Percentiles rank a stretch among this genome's conserved stretches.
phyloP scores from a whole-genome alignment of 1,140 invertebrate species.

The Oncopodura yosiiana region DNA sequence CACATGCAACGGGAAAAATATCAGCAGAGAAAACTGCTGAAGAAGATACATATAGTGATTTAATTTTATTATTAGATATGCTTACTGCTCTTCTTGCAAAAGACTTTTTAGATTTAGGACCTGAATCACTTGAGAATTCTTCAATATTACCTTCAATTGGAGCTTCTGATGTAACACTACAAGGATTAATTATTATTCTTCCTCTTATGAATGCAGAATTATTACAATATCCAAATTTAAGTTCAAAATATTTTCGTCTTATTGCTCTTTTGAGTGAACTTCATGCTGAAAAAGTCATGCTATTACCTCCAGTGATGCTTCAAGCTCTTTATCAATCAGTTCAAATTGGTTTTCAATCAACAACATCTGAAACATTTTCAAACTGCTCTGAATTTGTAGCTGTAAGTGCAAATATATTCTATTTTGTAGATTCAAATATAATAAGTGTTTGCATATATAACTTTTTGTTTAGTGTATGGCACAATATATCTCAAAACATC shows the following conservation, averaged over 20 bases:
- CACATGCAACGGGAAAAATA: constrained; percentile 43
- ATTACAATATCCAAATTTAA: constrained; percentile 58
- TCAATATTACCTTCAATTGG: too few relatives aligned
- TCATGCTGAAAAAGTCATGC: constrained; percentile 51
- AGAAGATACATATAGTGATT: constrained; percentile 60
- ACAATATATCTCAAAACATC: constrained; percentile 17
- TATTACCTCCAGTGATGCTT: constrained; percentile 49
- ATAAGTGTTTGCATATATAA: constrained; percentile 25
- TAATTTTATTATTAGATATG: constrained; percentile 59
- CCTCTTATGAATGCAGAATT: constrained; percentile 65
- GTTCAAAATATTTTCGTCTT: constrained; percentile 46
- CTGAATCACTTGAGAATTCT: constrained; percentile 35
- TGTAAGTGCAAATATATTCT: constrained; percentile 42
- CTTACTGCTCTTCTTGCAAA: constrained; percentile 59
- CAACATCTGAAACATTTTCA: constrained; percentile 52
- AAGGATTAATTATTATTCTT: constrained; percentile 61
- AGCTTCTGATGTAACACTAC: constrained; percentile 55
- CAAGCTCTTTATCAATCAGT: constrained; percentile 53
- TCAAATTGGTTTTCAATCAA: constrained; percentile 56
- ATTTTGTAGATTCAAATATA: constrained; percentile 36
- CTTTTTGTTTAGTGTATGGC: constrained; percentile 14
- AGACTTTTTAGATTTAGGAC: constrained; percentile 56
- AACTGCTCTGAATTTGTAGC: constrained; percentile 57
- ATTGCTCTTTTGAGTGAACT: constrained; percentile 57
- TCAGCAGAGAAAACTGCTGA: constrained; percentile 50